phyloP scores from a whole-genome alignment of 2,888 invertebrate genomes.

The Cephus sareptanus region DNA sequence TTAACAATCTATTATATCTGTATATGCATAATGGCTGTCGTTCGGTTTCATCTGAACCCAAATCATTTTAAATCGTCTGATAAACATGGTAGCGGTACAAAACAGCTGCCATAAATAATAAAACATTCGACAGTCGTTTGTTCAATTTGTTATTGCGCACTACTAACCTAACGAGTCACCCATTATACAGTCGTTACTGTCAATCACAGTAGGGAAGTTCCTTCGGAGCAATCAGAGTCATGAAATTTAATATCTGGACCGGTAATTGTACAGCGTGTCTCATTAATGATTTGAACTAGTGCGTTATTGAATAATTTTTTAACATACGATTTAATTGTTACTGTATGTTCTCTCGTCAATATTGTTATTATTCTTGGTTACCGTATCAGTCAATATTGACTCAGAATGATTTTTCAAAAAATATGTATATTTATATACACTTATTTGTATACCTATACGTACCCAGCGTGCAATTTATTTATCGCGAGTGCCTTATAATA shows the following conservation, averaged over 20 bases:
- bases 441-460: too few species aligned
- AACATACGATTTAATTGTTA: neutral
- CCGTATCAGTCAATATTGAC: too few species aligned
- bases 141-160: neutral
- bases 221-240: slow-evolving; percentile 1
- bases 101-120: neutral
- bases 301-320: neutral
- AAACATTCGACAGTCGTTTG: neutral
- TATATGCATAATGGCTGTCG: neutral
- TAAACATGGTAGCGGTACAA: neutral
- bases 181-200: slow-evolving; percentile 14
- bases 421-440: too few species aligned
- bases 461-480: too few species aligned
- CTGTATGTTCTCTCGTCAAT: neutral
- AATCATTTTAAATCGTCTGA: neutral
- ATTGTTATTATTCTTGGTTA: neutral
- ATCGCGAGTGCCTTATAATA: too few species aligned
- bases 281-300: neutral
- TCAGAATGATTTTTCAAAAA: too few species aligned
- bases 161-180: neutral
- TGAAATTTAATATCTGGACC: slow-evolving; percentile 4
- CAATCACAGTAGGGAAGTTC: slow-evolving; percentile 13
- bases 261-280: neutral
- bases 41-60: neutral
- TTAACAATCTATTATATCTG: slow-evolving; percentile 1